Conservation (phyloP, 2,113 vertebrate species). For the Grallaria varia region DNA sequence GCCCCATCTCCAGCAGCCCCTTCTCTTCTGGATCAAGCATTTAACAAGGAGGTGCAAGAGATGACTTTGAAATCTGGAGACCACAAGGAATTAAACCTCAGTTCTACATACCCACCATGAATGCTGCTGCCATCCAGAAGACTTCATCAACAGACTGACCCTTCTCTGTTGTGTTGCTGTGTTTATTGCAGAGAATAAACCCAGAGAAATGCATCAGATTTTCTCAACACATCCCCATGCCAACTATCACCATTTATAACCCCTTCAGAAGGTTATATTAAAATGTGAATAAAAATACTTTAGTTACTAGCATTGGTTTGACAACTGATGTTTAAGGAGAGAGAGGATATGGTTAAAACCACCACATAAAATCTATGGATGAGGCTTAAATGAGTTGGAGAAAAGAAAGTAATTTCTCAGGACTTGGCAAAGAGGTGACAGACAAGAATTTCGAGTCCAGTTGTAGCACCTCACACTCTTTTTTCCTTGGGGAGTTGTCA, state of each 20-base stretch:
- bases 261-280: not conserved
- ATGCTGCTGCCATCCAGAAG: not conserved
- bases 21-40: not conserved
- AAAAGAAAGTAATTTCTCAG: conserved; percentile 19
- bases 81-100: not conserved
- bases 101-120: accelerated
- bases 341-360: not conserved
- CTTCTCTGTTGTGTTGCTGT: not conserved
- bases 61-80: not conserved
- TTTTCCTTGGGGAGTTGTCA: not conserved
- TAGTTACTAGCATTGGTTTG: not conserved
- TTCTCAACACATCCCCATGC: not conserved
- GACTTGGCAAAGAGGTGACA: not conserved
- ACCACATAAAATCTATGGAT: not conserved
- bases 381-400: not conserved
- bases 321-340: not conserved
- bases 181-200: not conserved
- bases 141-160: not conserved
- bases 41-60: not conserved
- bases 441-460: conserved; percentile 16
- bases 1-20: not conserved
- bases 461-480: not conserved
- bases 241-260: not conserved
- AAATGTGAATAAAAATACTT: not conserved
- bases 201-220: not conserved